phyloP scores from a whole-genome alignment of 2,113 vertebrate genomes.

The Marmota flaviventris region DNA sequence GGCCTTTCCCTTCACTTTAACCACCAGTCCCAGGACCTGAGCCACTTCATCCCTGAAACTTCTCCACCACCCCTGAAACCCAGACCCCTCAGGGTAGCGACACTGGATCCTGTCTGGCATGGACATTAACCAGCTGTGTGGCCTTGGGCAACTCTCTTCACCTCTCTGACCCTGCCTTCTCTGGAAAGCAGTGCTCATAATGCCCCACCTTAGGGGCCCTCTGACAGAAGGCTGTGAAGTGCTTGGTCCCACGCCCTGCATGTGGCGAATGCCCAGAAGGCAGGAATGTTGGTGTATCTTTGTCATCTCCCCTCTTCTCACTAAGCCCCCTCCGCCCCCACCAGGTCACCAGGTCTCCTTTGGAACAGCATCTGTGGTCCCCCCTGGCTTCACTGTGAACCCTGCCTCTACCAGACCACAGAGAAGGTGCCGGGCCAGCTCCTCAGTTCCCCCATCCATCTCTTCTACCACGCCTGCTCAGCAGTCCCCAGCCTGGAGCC shows the following conservation, averaged over 20 bases:
- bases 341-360: slow-evolving; percentile 22
- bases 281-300: background rate
- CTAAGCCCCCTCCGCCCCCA: background rate
- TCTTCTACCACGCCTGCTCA: slow-evolving; percentile 36
- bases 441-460: background rate
- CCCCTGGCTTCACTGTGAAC: background rate
- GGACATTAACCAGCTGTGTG: background rate
- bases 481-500: slow-evolving; percentile 9
- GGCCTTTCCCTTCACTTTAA: background rate
- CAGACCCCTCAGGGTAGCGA: background rate
- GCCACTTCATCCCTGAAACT: background rate
- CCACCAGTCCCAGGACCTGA: background rate
- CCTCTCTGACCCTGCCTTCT: background rate
- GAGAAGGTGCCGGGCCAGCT: background rate
- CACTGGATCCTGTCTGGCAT: background rate
- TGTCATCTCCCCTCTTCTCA: background rate
- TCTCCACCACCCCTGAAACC: background rate
- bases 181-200: background rate
- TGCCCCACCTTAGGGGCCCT: too few species aligned
- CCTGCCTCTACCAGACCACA: background rate
- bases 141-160: background rate
- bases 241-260: background rate
- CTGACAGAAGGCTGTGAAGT: background rate
- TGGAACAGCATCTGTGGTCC: background rate
- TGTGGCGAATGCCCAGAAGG: background rate